Base-by-base conservation (phyloP, 2,113 vertebrate species). In the Todiramphus saurophagus region DNA sequence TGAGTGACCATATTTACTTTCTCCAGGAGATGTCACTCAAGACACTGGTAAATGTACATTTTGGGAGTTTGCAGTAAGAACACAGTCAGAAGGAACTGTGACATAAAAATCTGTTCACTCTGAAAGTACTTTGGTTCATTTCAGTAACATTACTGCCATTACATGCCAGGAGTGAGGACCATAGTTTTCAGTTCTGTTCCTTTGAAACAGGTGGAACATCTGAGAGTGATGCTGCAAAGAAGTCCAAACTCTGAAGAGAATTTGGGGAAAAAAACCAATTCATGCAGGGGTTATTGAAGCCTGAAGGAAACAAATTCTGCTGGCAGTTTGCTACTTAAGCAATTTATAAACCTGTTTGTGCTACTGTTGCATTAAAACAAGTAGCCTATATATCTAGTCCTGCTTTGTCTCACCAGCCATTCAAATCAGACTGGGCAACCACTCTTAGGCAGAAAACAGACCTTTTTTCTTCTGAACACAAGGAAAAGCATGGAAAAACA, bases 1-100 rank as follows among this genome's bases (percentile, higher is more conserved):
- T 50, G 35, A 63, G 46, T 83, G 79, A 75, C 33, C 33, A 41
- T 53, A 58, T 97, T 95, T 92, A 37, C 27, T 91, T 94, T 96
- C 87, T 96, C 94, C 91, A 88, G 93, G 76, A 97, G 96, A 84
- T 97, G 95, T 97, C 97, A 97, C 90, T 93, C 81, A 62, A 90
- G 77, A 91, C 80, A 87, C 18, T 76, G 19, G 14, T 48, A 93
- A 96, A 87, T 23, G 56, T 43, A 66, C 10, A 58, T 85, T 96
- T 92, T 63, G 75, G 20, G 93, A 92, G 13, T 94, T 72, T 89
- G 44, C 53, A 55, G 25, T 48, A 87, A 93, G 73, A 88, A 77
- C n/a, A 39, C 4, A 83, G 53, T 41, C 41, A 69, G 70, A 83
- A 91, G 44, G 13, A 83, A 91, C 14, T 28, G 30, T 39, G 39